Evolutionary conservation across 2,888 invertebrate species (phyloP), one percentile per base, ranked within the genome.

Genomic region (Podabrus alpinus): DNA sequence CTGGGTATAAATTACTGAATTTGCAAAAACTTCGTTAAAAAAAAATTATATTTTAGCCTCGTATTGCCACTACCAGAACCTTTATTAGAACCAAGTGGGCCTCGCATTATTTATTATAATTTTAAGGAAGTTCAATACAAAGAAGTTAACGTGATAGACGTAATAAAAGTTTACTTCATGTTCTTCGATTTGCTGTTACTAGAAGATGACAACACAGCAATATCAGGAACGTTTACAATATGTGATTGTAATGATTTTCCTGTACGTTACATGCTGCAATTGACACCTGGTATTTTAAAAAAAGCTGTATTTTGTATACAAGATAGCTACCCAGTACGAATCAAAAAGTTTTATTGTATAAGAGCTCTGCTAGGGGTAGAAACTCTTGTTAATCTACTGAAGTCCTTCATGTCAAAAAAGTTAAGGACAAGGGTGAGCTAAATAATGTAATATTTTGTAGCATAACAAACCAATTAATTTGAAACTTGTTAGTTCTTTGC

Each of bases 301-400:
- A 92, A 92, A 81, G 86, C 59, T 60, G 71, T 76, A 21, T 72
- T 73, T 73, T 59, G 75, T 62, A 88, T 88, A 19, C 90, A 92
- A 85, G 91, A 91, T 76, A 91, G 89, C 0, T 84, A 91, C 67
- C 92, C 93, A 0, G 83, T 92, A 25, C 87, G 92, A 15, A 87
- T 90, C 1, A 90, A 89, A 77, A 89, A 89, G 9, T 85, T 88
- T 66, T 90, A 92, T 13, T 7, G 13, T 1, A 13, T 24, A 9
- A 67, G n/a, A n/a, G 16, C 62, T 17, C 62, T 19, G 4, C 11
- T 19, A 17, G 16, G 13, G 0, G 9, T 17, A n/a, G 62, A 64
- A 64, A 64, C 11, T 3, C 10, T 64, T n/a, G 3, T 19, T 17
- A 15, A 15, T 3, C 10, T 64, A 64, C 7, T 64, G 62, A 64